Conservation (phyloP, 1,140 invertebrate genomes). For the Wiebesia pumilae region DNA sequence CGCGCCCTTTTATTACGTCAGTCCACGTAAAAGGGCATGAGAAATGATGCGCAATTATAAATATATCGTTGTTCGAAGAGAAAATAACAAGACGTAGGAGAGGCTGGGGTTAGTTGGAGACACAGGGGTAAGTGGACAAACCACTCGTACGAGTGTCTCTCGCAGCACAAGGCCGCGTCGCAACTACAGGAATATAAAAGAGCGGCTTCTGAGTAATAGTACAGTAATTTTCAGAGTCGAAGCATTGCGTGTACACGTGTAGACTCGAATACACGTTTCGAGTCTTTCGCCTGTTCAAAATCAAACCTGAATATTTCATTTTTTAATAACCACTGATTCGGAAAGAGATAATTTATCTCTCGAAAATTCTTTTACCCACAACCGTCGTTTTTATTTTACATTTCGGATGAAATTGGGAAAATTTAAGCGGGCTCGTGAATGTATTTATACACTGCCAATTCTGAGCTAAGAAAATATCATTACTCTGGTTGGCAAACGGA, state of each 20-base stretch:
- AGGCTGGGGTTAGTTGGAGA: neutral
- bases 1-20: neutral
- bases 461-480: too few relatives aligned
- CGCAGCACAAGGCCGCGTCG: neutral
- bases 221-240: constrained; percentile 8
- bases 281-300: neutral
- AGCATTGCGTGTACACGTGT: constrained; percentile 16
- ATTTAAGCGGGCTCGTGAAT: too few relatives aligned
- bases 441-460: too few relatives aligned
- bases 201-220: neutral
- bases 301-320: constrained; percentile 5
- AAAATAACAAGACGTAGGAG: neutral
- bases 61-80: neutral
- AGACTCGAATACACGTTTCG: neutral
- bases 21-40: neutral
- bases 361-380: too few relatives aligned
- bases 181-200: neutral
- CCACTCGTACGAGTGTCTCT: neutral
- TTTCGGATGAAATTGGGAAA: too few relatives aligned
- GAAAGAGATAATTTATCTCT: neutral
- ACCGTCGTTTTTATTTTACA: too few relatives aligned
- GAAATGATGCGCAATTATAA: neutral
- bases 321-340: neutral
- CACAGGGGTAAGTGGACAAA: neutral
- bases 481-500: too few relatives aligned